These are phyloP conservation scores for Metopia argyrocephala DNA, from an alignment of 2,888 invertebrate genomes.

Conservation along the genomic window DNA sequence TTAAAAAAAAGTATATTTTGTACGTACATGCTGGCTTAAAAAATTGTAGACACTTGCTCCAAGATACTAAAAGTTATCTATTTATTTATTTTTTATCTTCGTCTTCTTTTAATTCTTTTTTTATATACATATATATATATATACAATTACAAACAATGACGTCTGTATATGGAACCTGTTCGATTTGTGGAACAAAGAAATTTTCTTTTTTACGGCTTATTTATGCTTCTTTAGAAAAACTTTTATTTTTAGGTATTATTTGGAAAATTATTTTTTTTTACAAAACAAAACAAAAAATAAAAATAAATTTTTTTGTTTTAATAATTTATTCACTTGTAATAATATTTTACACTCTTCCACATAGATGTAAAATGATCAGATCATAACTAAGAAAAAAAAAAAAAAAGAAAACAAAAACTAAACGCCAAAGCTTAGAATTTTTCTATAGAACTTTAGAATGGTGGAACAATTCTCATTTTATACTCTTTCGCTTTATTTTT, in stretches of 20 bases:
- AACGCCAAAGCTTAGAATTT: background rate
- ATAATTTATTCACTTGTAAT: background rate
- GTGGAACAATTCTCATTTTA: conserved; percentile 5
- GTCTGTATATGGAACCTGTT: conserved; percentile 48
- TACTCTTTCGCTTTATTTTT: background rate
- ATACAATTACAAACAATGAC: background rate
- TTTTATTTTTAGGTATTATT: background rate
- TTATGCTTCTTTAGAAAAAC: background rate
- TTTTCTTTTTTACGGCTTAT: background rate
- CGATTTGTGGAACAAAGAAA: conserved; percentile 46
- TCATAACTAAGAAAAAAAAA: background rate
- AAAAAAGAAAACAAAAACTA: background rate
- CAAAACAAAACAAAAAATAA: too few relatives aligned
- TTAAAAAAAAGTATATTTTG: conserved; percentile 10
- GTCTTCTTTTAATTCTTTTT: background rate
- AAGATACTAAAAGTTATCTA: conserved; percentile 16
- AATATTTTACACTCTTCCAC: background rate
- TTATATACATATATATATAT: background rate
- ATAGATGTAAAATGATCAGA: background rate
- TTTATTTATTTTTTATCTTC: conserved; percentile 31
- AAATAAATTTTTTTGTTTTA: background rate
- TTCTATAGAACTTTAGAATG: conserved; percentile 9
- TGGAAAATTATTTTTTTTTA: too few relatives aligned
- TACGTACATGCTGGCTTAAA: conserved; percentile 15
- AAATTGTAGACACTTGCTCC: conserved; percentile 54